A percentile compares a stretch with the other conserved stretches of the same genome.
These are phyloP conservation scores for Copsychus sechellarum DNA, from an alignment of 2,113 vertebrate species.

Conservation along the genomic window DNA sequence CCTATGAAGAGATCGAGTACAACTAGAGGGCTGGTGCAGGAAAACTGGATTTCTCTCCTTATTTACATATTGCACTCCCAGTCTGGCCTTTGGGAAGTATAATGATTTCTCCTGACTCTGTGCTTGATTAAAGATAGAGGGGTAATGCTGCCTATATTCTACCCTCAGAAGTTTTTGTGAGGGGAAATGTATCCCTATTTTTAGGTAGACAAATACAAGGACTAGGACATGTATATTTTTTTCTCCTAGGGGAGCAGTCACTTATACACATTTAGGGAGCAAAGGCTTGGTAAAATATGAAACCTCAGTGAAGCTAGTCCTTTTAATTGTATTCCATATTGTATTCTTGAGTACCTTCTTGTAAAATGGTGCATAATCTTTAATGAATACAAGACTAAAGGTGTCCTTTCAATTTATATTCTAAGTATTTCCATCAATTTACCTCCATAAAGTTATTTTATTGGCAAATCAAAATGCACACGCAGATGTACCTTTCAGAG, in stretches of 20 bases:
- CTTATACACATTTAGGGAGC: background rate
- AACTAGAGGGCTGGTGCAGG: background rate
- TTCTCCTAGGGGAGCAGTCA: background rate
- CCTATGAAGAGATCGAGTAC: rapidly evolving
- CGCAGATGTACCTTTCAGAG: slow-evolving; percentile 49
- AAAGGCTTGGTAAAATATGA: slow-evolving; percentile 10
- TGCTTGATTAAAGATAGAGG: background rate
- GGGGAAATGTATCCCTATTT: background rate
- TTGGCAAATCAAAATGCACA: slow-evolving; percentile 44
- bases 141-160: background rate
- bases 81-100: background rate
- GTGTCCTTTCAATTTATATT: slow-evolving; percentile 64
- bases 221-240: background rate
- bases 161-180: background rate
- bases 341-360: slow-evolving; percentile 41
- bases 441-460: slow-evolving; percentile 69
- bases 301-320: slow-evolving; percentile 45
- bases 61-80: background rate
- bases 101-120: background rate
- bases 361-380: slow-evolving; percentile 68
- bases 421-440: slow-evolving; percentile 56
- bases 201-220: background rate
- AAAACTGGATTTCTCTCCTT: background rate
- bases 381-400: slow-evolving; percentile 61
- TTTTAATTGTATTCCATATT: slow-evolving; percentile 52